These are phyloP conservation scores for Drosophila baimaii DNA, from an alignment of 1,140 invertebrate genomes.

Conservation along the genomic window DNA sequence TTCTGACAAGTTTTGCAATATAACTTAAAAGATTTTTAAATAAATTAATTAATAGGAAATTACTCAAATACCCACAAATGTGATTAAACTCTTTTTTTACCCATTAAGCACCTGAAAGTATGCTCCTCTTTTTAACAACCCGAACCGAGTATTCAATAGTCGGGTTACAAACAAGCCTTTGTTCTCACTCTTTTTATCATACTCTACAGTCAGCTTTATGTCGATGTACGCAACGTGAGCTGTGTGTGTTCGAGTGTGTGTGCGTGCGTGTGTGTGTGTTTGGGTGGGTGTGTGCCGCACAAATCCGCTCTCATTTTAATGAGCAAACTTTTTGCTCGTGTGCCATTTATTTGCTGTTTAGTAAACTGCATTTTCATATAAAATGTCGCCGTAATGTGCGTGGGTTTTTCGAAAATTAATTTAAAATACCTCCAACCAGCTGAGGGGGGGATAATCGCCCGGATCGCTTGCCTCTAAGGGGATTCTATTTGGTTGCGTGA, in stretches of 20 bases:
- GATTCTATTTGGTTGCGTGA: slow-evolving; percentile 42
- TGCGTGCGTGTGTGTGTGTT: slow-evolving; percentile 13
- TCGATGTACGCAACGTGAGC: slow-evolving; percentile 11
- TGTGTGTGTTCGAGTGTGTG: slow-evolving; percentile 22
- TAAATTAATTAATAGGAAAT: too few species aligned
- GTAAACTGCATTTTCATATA: slow-evolving; percentile 53
- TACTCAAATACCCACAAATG: too few species aligned
- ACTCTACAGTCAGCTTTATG: slow-evolving; percentile 19
- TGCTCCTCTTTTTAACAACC: background rate
- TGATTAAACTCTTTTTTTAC: too few species aligned
- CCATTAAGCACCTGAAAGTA: too few species aligned
- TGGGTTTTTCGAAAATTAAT: slow-evolving; percentile 49
- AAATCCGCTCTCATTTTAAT: slow-evolving; percentile 69
- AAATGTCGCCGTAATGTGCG: slow-evolving; percentile 18
- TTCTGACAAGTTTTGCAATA: too few species aligned
- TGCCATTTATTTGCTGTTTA: slow-evolving; percentile 71
- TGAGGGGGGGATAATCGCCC: slow-evolving; percentile 39
- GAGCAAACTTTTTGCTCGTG: slow-evolving; percentile 66
- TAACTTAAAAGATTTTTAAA: too few species aligned
- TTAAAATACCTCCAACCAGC: slow-evolving; percentile 25
- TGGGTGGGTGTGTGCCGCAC: slow-evolving; percentile 20
- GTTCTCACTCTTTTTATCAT: background rate
- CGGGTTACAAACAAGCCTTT: too few species aligned
- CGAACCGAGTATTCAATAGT: slow-evolving; percentile 5
- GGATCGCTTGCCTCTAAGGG: slow-evolving; percentile 34